Base-by-base conservation (phyloP, 2,113 vertebrate species). In the Bufo gargarizans region DNA sequence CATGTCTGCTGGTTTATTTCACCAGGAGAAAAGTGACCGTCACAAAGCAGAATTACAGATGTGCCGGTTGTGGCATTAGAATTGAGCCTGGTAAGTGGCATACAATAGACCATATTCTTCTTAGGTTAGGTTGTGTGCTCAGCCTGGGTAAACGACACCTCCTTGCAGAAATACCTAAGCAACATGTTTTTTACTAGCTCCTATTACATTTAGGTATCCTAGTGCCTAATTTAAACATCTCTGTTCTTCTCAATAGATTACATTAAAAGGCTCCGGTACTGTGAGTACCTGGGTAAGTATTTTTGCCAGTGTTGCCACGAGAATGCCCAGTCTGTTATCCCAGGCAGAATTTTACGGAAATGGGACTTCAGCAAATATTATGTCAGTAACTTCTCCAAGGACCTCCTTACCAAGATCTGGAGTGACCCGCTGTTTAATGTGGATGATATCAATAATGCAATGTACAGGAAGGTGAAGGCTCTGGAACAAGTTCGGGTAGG, bases 231-330 rank as follows among this genome's bases (percentile, higher is more conserved):
- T 6, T 9, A 53, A 53, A 53, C 5, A 13, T 56, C 7, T 85
- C 11, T 86, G 17, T 79, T 50, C 45, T 49, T 53, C n/a, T 20
- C 0, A 65, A 12, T 91, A 99, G 98, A 97, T 92, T 99, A 99
- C 78, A 98, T 99, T 90, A 99, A 98, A 94, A 94, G 98, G 43
- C 92, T 99, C 89, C 96, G 97, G 20, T 99, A 99, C 95, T 99
- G 98, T 13, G 98, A 99, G 90, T 99, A 99, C 92, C 91, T 99
- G 89, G 98, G 98, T 82, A 98, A 97, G 87, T 99, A 97, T 91
- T 99, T 99, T 95, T 99, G 98, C 91, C 98, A 99, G 94, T 99
- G 98, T 92, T 99, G 98, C 94, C 98, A 99, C 0, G 98, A 99
- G 91, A 99, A 99, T 0, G 93, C 97, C 20, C 97, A 98, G 94